phyloP scores from a whole-genome alignment of 2,888 invertebrate genomes.

The Scotopteryx bipunctaria region DNA sequence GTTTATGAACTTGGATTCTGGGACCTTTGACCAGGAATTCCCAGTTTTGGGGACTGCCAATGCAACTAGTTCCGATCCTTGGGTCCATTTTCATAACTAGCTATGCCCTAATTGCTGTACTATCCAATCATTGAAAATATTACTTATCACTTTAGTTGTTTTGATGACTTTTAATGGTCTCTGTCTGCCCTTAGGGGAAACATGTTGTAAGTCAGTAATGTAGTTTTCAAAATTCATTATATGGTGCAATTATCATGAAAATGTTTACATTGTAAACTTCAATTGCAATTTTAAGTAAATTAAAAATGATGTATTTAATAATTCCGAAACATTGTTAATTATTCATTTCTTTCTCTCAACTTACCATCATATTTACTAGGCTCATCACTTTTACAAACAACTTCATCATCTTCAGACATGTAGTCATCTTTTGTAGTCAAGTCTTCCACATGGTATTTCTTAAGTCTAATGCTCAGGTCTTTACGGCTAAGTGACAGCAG shows the following conservation, averaged over 20 bases:
- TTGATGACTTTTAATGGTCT: slow-evolving; percentile 1
- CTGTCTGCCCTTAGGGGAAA: slow-evolving; percentile 1
- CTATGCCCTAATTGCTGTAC: too few relatives aligned
- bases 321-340: neutral
- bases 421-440: slow-evolving; percentile 44
- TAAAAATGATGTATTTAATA: slow-evolving; percentile 9
- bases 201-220: slow-evolving; percentile 11
- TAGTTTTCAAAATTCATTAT: slow-evolving; percentile 15
- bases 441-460: slow-evolving; percentile 60
- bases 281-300: slow-evolving; percentile 18
- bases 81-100: too few relatives aligned
- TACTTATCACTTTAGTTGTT: too few relatives aligned
- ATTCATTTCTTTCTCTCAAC: slow-evolving; percentile 6
- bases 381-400: slow-evolving; percentile 45
- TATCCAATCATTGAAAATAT: too few relatives aligned
- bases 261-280: slow-evolving; percentile 12
- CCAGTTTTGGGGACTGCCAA: too few relatives aligned
- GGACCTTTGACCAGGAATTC: too few relatives aligned
- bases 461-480: slow-evolving; percentile 66
- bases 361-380: slow-evolving; percentile 75
- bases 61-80: too few relatives aligned
- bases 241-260: slow-evolving; percentile 14
- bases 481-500: slow-evolving; percentile 59
- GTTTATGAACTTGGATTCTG: too few relatives aligned
- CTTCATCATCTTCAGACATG: slow-evolving; percentile 48